Percentiles rank a stretch among this genome's conserved stretches.
Conservation (phyloP, 2,113 vertebrate species). For the Pterocles orientalis region DNA sequence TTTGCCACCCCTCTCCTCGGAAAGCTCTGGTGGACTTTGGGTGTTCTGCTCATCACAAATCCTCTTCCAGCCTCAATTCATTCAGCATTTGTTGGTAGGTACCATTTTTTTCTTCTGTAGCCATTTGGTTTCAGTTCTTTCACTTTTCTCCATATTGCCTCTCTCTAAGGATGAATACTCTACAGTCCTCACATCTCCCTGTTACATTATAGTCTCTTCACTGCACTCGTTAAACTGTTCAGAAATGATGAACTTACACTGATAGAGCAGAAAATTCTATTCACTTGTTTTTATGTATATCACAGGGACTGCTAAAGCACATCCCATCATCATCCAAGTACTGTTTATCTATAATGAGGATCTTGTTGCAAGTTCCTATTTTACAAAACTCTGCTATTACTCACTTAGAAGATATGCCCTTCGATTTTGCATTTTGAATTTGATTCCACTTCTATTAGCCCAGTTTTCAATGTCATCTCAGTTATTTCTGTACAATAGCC, state of each 20-base stretch:
- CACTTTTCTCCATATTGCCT: neutral
- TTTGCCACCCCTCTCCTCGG: neutral
- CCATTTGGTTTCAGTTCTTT: neutral
- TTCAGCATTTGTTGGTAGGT: neutral
- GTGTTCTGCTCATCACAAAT: neutral
- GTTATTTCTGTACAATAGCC: slow-evolving; percentile 26
- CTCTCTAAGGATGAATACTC: neutral
- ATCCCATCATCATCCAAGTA: neutral
- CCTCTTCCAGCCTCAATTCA: neutral
- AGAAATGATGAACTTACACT: neutral
- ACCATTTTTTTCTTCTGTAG: neutral
- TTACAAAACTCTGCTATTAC: neutral
- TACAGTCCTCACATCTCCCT: neutral
- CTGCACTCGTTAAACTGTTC: neutral
- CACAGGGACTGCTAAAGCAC: neutral
- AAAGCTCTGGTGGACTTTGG: neutral
- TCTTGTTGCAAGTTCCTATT: neutral
- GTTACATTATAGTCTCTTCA: neutral
- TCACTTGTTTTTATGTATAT: neutral
- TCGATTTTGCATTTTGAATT: slow-evolving; percentile 6
- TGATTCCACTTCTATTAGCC: slow-evolving; percentile 5
- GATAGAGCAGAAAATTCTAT: slow-evolving; percentile 1
- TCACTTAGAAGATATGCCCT: slow-evolving; percentile 1
- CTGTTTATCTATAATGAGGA: slow-evolving; percentile 26
- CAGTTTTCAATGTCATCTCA: neutral